These are phyloP conservation scores for Dryocosmus kuriphilus DNA, from an alignment of 2,888 invertebrate genomes.

Conservation along the genomic window DNA sequence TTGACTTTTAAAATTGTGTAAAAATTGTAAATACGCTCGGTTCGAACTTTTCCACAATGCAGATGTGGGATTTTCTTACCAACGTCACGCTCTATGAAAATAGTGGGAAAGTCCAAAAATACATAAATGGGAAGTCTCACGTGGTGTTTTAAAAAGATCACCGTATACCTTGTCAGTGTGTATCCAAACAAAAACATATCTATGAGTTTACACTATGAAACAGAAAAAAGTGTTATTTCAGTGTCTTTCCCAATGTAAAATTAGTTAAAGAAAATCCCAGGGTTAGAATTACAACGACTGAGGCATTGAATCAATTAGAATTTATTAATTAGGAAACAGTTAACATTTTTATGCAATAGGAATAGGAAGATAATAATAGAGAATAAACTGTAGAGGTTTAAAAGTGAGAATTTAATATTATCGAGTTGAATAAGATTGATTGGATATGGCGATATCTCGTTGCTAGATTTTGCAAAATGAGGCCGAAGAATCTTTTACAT, in stretches of 20 bases:
- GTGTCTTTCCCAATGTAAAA: not conserved
- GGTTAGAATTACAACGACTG: not conserved
- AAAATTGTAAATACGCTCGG: not conserved
- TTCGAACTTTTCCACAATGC: not conserved
- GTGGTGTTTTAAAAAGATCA: not conserved
- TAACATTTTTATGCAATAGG: no score
- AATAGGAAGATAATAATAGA: no score
- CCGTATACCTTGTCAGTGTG: not conserved
- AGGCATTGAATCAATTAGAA: not conserved
- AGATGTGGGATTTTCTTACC: not conserved
- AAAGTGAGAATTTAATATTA: not conserved
- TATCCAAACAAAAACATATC: not conserved
- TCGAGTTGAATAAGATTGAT: not conserved
- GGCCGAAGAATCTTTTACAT: constrained; percentile 16
- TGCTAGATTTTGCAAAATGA: constrained; percentile 8
- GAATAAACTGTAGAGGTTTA: not conserved
- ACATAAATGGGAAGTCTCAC: not conserved
- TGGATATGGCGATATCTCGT: not conserved
- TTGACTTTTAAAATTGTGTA: not conserved
- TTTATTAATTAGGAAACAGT: not conserved
- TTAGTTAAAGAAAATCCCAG: not conserved
- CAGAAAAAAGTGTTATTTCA: not conserved
- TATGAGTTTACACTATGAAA: not conserved
- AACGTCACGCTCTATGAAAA: not conserved
- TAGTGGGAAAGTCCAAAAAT: not conserved